Evolutionary conservation across 1,140 invertebrate species (phyloP).

Genomic region (Dinoponera quadriceps): DNA sequence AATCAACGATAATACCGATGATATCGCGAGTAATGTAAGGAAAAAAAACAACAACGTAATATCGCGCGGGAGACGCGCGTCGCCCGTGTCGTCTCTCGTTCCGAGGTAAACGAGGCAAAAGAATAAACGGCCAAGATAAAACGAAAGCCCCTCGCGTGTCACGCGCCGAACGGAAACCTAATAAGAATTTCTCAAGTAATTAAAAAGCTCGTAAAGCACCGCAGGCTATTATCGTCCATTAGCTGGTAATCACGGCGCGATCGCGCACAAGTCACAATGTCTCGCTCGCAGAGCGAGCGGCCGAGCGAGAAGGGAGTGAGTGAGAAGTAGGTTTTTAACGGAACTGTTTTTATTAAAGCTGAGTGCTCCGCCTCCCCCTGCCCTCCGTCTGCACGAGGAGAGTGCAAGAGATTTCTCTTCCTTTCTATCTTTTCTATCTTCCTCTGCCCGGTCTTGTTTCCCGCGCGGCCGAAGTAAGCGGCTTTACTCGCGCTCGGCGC

Average conservation of each 20-base stretch:
- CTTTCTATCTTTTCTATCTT: slow-evolving; percentile 18
- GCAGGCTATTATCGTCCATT: slow-evolving; percentile 32
- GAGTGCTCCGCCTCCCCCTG: slow-evolving; percentile 41
- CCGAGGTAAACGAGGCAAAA: too few species aligned
- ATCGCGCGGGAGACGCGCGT: background rate
- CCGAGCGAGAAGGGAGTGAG: too few species aligned
- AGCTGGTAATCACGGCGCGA: slow-evolving; percentile 14
- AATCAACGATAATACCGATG: background rate
- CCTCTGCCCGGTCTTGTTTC: background rate
- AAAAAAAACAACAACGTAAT: background rate
- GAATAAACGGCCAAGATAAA: background rate
- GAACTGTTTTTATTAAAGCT: slow-evolving; percentile 64
- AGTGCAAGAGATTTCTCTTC: slow-evolving; percentile 11
- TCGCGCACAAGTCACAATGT: slow-evolving; percentile 27
- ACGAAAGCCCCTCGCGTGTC: background rate
- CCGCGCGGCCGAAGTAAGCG: slow-evolving; percentile 36
- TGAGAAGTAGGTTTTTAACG: slow-evolving; percentile 67
- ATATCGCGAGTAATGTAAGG: background rate
- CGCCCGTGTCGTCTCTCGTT: background rate
- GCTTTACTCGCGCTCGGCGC: slow-evolving; percentile 37
- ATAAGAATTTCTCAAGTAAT: slow-evolving; percentile 38
- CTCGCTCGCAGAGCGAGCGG: background rate
- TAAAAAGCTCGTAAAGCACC: slow-evolving; percentile 21
- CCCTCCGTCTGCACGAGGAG: background rate
- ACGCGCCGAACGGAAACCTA: background rate